Conservation (phyloP, 2,888 invertebrate genomes). For the Abrostola triplasia region DNA sequence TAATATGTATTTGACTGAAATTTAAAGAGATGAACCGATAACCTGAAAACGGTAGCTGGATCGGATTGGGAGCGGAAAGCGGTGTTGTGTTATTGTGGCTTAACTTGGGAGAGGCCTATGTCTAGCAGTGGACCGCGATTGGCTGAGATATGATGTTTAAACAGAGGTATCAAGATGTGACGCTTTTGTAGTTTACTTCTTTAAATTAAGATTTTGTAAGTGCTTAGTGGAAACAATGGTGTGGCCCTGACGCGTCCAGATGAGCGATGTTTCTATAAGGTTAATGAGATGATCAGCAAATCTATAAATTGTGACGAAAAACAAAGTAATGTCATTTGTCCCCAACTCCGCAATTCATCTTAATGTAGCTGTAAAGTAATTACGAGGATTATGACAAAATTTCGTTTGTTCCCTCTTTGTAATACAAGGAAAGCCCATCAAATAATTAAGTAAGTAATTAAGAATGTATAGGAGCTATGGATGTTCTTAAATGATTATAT, state of each 20-base stretch:
- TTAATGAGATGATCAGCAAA: neutral
- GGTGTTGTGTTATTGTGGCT: no score
- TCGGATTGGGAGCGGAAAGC: no score
- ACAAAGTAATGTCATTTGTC: neutral
- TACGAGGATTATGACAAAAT: slow-evolving; percentile 40
- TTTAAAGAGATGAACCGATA: no score
- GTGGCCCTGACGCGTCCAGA: neutral
- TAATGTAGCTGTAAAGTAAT: slow-evolving; percentile 32
- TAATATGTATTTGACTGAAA: no score
- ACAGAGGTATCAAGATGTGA: no score
- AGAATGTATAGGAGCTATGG: neutral
- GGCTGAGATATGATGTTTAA: no score
- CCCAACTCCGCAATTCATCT: slow-evolving; percentile 7
- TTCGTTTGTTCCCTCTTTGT: slow-evolving; percentile 14
- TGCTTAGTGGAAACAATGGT: no score
- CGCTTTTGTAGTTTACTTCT: no score
- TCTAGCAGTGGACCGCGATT: no score
- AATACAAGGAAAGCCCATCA: slow-evolving; percentile 42
- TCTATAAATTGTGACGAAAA: neutral
- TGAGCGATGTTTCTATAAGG: neutral
- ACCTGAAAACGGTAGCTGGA: no score
- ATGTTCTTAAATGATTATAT: neutral
- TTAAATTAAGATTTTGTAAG: no score
- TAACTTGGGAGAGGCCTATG: no score
- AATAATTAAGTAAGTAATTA: slow-evolving; percentile 36